Conservation (phyloP, 2,797 vertebrate genomes). For the Oreochromis grahami region DNA sequence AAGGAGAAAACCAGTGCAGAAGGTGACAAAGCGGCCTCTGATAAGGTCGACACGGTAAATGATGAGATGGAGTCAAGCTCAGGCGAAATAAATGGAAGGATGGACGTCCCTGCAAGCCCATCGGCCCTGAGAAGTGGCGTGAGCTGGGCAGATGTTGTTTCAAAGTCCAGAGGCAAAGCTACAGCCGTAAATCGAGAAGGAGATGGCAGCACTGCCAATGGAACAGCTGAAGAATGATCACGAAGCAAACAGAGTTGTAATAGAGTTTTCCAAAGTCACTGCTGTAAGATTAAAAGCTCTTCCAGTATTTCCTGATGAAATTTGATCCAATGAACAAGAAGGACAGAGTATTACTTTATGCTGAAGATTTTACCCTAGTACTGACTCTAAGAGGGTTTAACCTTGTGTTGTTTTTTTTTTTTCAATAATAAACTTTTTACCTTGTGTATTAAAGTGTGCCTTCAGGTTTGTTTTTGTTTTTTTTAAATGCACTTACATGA, state of each 20-base stretch:
- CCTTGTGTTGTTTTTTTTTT: not conserved
- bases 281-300: conserved; percentile 40
- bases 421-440: conserved; percentile 61
- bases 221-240: conserved; percentile 40
- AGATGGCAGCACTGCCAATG: conserved; percentile 13
- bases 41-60: conserved; percentile 8
- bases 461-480: not conserved
- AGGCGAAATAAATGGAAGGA: conserved; percentile 18
- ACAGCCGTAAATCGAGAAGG: conserved; percentile 20
- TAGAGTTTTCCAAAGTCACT: conserved; percentile 14
- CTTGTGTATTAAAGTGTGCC: not conserved
- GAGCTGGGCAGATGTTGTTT: conserved; percentile 58
- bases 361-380: conserved; percentile 6
- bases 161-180: conserved; percentile 29
- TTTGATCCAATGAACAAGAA: conserved; percentile 15
- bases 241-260: not conserved
- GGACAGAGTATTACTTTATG: conserved; percentile 15
- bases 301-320: not conserved
- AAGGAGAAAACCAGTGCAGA: conserved; percentile 12
- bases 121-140: conserved; percentile 38
- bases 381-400: conserved; percentile 26
- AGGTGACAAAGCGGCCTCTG: not conserved
- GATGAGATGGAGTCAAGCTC: conserved; percentile 17
- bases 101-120: not conserved
- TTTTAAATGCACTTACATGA: not conserved